These are phyloP conservation scores for Rostratula benghalensis DNA, from an alignment of 2,113 vertebrate species.

Conservation along the genomic window DNA sequence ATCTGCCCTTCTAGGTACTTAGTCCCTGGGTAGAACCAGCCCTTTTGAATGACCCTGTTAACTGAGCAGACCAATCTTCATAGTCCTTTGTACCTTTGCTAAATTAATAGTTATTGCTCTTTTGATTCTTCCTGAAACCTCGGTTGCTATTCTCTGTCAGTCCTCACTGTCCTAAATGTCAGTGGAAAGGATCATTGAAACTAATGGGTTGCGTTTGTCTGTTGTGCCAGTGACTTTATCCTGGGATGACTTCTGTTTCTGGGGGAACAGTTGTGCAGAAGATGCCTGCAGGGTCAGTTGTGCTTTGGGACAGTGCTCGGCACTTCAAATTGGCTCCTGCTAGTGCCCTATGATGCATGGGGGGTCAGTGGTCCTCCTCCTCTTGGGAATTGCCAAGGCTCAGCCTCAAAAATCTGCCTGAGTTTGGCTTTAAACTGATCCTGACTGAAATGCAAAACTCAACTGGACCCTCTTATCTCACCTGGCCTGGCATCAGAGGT, in stretches of 20 bases:
- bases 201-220: background rate
- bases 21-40: background rate
- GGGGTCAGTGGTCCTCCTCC: background rate
- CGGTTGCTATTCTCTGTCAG: background rate
- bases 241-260: background rate
- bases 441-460: background rate
- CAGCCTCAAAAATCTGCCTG: background rate
- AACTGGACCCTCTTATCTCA: background rate
- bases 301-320: accelerated
- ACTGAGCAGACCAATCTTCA: background rate
- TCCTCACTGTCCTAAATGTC: background rate
- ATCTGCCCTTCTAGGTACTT: background rate
- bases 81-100: background rate
- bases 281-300: background rate
- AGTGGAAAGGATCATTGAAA: constrained; percentile 41
- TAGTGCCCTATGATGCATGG: background rate
- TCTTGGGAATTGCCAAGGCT: background rate
- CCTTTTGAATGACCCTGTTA: background rate
- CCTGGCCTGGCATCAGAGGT: background rate
- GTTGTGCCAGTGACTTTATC: background rate
- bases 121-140: background rate
- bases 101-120: constrained; percentile 20
- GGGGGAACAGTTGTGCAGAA: accelerated
- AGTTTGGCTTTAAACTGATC: background rate
- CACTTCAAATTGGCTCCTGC: background rate